phyloP scores from a whole-genome alignment of 1,140 invertebrate species.

The Pseudomyrmex concolor region DNA sequence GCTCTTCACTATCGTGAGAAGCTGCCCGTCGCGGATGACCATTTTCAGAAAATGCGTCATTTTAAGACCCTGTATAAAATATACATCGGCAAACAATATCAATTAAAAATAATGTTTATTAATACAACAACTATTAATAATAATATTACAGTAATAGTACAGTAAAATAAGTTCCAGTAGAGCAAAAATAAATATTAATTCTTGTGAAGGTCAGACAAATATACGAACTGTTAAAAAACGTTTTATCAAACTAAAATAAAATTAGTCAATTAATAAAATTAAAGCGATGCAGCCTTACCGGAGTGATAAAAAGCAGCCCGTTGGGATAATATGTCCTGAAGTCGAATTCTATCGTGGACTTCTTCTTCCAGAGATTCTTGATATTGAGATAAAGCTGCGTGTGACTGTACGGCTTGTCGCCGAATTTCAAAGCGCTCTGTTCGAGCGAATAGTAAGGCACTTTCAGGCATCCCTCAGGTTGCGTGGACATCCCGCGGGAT shows the following conservation, averaged over 20 bases:
- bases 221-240: not conserved
- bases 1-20: conserved; percentile 89
- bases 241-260: conserved; percentile 22
- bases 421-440: conserved; percentile 93
- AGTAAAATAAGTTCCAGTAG: too few relatives aligned
- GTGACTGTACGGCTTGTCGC: conserved; percentile 91
- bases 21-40: conserved; percentile 89
- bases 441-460: conserved; percentile 91
- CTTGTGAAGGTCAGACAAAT: not conserved
- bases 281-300: conserved; percentile 84
- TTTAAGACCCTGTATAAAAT: conserved; percentile 86
- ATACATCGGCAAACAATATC: not conserved
- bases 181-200: not conserved
- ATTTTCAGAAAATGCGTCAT: conserved; percentile 91
- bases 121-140: not conserved
- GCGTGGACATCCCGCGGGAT: conserved; percentile 81
- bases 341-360: conserved; percentile 92
- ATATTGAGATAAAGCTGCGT: conserved; percentile 88
- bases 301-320: conserved; percentile 91
- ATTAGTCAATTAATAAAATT: not conserved
- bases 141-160: not conserved
- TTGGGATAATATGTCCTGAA: conserved; percentile 94
- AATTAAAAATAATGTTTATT: not conserved
- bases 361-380: conserved; percentile 88
- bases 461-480: conserved; percentile 86